Evolutionary conservation across 2,797 vertebrate genomes (phyloP).

Genomic region (Eupleurogrammus muticus): DNA sequence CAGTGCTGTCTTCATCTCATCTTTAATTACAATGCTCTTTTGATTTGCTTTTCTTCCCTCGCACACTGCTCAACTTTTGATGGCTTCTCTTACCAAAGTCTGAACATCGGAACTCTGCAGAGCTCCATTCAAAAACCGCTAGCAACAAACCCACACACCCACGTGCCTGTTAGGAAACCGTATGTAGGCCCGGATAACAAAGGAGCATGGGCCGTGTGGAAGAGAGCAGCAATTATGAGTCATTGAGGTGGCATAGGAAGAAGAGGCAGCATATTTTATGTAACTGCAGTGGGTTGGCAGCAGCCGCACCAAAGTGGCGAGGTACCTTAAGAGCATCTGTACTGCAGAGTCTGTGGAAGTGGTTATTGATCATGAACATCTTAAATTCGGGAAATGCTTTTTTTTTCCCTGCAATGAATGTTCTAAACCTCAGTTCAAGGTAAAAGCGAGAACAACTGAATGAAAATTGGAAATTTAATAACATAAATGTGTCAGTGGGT

Average conservation of each 20-base stretch:
- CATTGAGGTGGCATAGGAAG: constrained; percentile 75
- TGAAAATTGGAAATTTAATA: too few relatives aligned
- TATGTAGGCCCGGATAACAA: constrained; percentile 73
- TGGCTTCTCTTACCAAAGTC: constrained; percentile 31
- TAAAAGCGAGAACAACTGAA: too few relatives aligned
- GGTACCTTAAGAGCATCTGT: constrained; percentile 62
- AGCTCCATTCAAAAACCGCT: constrained; percentile 41
- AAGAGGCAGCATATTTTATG: constrained; percentile 76
- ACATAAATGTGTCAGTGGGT: too few relatives aligned
- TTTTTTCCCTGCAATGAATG: constrained; percentile 10
- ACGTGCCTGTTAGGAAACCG: constrained; percentile 58
- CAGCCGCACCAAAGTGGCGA: constrained; percentile 62
- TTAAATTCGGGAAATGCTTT: constrained; percentile 9
- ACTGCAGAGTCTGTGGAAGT: constrained; percentile 25
- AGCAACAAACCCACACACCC: constrained; percentile 46
- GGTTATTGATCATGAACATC: constrained; percentile 28
- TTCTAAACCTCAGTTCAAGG: constrained; percentile 19
- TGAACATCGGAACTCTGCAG: constrained; percentile 30
- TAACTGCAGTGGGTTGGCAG: constrained; percentile 71
- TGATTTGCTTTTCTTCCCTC: constrained; percentile 13
- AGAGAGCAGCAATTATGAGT: constrained; percentile 83
- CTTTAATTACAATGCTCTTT: constrained; percentile 44
- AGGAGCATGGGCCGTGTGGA: constrained; percentile 67
- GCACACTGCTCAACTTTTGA: constrained; percentile 20
- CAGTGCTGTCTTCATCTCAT: constrained; percentile 45